Percentiles rank a stretch among this genome's conserved stretches.
These are phyloP conservation scores for Hemaris fuciformis DNA, from an alignment of 2,888 invertebrate genomes.

Conservation along the genomic window DNA sequence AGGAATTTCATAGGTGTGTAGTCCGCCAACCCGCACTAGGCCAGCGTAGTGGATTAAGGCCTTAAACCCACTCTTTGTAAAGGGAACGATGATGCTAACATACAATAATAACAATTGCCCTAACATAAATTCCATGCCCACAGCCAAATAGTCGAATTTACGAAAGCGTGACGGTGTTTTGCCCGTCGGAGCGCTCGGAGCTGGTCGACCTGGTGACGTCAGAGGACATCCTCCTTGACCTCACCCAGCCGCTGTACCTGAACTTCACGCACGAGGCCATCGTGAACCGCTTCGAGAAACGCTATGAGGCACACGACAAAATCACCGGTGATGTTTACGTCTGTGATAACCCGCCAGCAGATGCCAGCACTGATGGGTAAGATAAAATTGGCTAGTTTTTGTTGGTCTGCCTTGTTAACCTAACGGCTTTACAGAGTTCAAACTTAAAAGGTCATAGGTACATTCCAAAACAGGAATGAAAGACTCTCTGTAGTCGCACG, in stretches of 20 bases:
- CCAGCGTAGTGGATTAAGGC: no score
- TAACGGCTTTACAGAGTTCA: no score
- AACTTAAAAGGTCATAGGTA: no score
- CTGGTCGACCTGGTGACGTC: conserved; percentile 86
- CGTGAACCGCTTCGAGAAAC: conserved; percentile 86
- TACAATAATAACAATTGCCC: no score
- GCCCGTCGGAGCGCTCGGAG: conserved; percentile 89
- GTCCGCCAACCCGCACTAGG: no score
- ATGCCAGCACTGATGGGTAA: conserved; percentile 82
- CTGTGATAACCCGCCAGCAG: conserved; percentile 84
- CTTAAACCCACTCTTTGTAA: no score
- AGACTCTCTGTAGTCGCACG: no score
- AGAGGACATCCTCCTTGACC: conserved; percentile 90
- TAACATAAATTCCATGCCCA: conserved; percentile 36
- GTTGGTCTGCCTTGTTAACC: no score
- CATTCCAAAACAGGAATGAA: no score
- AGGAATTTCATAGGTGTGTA: no score
- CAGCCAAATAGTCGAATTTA: conserved; percentile 90
- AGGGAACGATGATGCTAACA: no score
- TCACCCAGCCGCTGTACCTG: conserved; percentile 90
- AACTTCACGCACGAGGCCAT: conserved; percentile 92
- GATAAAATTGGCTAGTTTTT: no score
- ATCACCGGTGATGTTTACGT: conserved; percentile 91
- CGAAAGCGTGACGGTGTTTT: conserved; percentile 93
- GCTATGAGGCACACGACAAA: conserved; percentile 87